Base-by-base conservation (phyloP, 2,888 invertebrate species). In the Argyra leucocephala region DNA sequence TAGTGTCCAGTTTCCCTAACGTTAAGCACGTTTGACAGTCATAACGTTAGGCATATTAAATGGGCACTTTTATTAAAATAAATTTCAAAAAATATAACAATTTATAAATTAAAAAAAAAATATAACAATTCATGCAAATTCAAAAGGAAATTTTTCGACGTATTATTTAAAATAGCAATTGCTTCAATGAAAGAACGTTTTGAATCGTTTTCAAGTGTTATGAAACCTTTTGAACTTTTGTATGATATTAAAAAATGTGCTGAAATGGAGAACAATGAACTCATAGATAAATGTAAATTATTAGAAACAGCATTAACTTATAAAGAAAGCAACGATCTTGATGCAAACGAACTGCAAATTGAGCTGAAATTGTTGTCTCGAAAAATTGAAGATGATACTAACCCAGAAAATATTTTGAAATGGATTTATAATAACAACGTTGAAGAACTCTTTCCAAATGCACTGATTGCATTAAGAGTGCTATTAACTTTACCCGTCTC, bases 291-390 rank as follows among this genome's bases (percentile, higher is more conserved):
- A 58, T 58, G 58, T 58, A 58, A 58, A 58, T 58, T 58, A 58
- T 58, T 58, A 58, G 58, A 58, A 58, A 58, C 58, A 58, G 58
- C 58, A 58, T 58, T 58, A 58, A 22, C 23, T 59, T 23, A 59
- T 61, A 61, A 61, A 62, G 48, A 62, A 62, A 62, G 62, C 62
- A 62, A 62, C 37, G 48, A 62, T 62, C 62, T 62, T 48, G 36
- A 62, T 9, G 62, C 62, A 62, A 62, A 62, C 48, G 62, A 62
- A 48, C 48, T 48, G 22, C 62, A 62, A 62, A 48, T 48, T 48
- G 48, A 62, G 48, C 62, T 23, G 62, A 62, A 62, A 62, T 62
- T 62, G 62, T 48, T 62, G 62, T 48, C 48, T 62, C 62, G 48
- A 37, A 59, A 23, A 24, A 59, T 59, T 59, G 59, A 59, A 59